Conservation (phyloP, 2,113 vertebrate species). For the Siphamia tubifer region DNA sequence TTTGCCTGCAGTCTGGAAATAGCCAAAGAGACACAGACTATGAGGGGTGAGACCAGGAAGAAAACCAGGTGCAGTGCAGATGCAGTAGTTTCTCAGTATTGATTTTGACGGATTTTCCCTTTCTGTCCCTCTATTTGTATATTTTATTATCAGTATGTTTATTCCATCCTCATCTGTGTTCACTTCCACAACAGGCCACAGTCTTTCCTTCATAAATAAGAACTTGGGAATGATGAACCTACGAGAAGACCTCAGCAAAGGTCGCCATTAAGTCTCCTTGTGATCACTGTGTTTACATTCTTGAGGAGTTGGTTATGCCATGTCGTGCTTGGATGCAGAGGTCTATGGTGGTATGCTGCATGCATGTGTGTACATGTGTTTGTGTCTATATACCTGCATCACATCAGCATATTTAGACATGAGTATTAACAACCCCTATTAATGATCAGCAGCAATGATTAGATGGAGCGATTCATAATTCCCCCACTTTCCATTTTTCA, state of each 20-base stretch:
- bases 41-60: neutral
- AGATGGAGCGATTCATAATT: neutral
- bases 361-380: neutral
- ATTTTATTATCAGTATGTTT: neutral
- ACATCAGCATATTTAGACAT: neutral
- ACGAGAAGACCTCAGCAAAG: slow-evolving; percentile 10
- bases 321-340: slow-evolving; percentile 32
- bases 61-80: slow-evolving; percentile 37
- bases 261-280: neutral
- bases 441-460: slow-evolving; percentile 21
- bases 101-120: neutral
- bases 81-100: slow-evolving; percentile 11
- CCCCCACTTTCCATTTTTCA: neutral
- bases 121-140: neutral
- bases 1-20: too few species aligned
- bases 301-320: slow-evolving; percentile 11
- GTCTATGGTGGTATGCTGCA: slow-evolving; percentile 31
- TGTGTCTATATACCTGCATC: neutral
- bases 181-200: neutral
- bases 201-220: neutral
- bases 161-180: slow-evolving; percentile 17
- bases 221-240: neutral
- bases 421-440: slow-evolving; percentile 34
- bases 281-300: slow-evolving; percentile 56
- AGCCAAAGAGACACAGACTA: neutral